These are phyloP conservation scores for Cataglyphis hispanica DNA, from an alignment of 1,140 invertebrate genomes.

Conservation along the genomic window DNA sequence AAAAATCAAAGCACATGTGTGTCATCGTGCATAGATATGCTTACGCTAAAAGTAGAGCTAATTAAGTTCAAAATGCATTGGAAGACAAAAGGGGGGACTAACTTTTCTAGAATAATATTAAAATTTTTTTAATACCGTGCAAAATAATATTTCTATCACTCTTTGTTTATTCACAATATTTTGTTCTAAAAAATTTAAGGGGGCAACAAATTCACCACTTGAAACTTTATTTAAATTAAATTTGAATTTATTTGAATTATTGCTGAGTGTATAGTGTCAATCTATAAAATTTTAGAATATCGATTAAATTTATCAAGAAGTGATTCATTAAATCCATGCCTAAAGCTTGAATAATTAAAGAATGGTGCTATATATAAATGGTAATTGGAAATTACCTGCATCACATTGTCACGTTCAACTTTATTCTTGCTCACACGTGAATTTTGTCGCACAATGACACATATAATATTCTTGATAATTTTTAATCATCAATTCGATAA, in stretches of 20 bases:
- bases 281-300: not conserved
- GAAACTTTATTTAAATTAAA: not conserved
- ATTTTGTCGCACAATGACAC: not conserved
- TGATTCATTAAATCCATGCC: not conserved
- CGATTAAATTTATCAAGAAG: not conserved
- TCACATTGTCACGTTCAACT: slow-evolving; percentile 20
- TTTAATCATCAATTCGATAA: slow-evolving; percentile 58
- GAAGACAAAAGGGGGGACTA: slow-evolving; percentile 27
- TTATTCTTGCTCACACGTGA: not conserved
- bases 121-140: not conserved
- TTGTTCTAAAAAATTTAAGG: not conserved
- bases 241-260: too few species aligned
- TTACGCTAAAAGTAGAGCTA: not conserved
- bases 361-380: not conserved
- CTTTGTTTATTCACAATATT: not conserved
- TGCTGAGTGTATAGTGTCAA: not conserved
- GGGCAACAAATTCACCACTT: not conserved
- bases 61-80: not conserved
- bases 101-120: not conserved
- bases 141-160: slow-evolving; percentile 7
- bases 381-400: not conserved
- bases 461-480: slow-evolving; percentile 14
- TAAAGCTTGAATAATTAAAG: not conserved
- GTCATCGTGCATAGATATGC: not conserved
- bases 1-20: slow-evolving; percentile 15